Percentiles rank a stretch among this genome's conserved stretches.
These are phyloP conservation scores for Drosophila aldrichi DNA, from an alignment of 2,888 invertebrate genomes.

Conservation along the genomic window DNA sequence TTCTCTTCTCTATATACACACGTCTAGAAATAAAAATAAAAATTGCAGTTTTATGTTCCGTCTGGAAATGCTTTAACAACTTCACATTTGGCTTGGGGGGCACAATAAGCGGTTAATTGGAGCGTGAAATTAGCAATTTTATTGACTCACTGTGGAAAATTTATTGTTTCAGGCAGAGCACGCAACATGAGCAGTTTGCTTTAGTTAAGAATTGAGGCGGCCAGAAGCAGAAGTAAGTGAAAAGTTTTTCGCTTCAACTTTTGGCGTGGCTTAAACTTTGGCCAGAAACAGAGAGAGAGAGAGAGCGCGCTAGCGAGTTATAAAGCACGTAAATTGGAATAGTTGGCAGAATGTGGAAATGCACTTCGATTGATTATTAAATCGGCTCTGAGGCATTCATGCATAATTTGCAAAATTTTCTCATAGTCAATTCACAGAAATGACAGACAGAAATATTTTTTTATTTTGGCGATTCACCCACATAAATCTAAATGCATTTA, in stretches of 20 bases:
- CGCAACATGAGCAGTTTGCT: constrained; percentile 18
- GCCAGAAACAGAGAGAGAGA: background rate
- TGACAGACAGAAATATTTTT: constrained; percentile 29
- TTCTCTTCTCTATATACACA: too few species aligned
- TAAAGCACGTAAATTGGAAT: background rate
- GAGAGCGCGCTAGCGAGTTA: background rate
- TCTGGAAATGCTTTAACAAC: constrained; percentile 25
- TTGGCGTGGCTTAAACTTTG: constrained; percentile 8
- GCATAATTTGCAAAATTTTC: constrained; percentile 47
- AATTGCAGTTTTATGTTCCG: constrained; percentile 4
- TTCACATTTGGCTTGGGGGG: constrained; percentile 37
- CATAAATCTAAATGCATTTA: constrained; percentile 39
- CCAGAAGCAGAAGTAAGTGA: constrained; percentile 7
- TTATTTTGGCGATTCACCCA: constrained; percentile 23
- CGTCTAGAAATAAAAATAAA: background rate
- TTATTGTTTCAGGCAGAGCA: constrained; percentile 36
- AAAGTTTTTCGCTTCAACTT: constrained; percentile 20
- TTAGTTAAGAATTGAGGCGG: constrained; percentile 19
- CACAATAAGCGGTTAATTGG: constrained; percentile 66
- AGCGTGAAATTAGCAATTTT: constrained; percentile 74
- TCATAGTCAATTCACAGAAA: constrained; percentile 17
- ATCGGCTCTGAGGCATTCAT: constrained; percentile 34
- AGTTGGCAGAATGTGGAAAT: constrained; percentile 13
- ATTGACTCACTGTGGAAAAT: constrained; percentile 58
- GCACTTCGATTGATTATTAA: constrained; percentile 49